Base-by-base conservation (phyloP, 2,888 invertebrate species). In the Disparrhopalites patrizii region DNA sequence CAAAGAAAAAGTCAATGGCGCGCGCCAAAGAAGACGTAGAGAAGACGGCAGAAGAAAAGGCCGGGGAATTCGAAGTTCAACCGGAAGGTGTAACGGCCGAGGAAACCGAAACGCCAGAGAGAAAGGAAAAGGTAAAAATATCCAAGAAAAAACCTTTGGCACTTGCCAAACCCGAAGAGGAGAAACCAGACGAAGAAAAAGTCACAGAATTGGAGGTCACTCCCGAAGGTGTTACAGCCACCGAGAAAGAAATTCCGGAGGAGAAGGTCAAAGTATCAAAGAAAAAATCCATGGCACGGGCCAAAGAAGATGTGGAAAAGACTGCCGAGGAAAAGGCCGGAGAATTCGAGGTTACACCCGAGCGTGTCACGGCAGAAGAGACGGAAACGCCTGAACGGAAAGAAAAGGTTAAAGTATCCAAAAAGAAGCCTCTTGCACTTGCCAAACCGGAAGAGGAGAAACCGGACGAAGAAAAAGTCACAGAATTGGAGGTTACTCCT, bases 391-490 rank as follows among this genome's bases (percentile, higher is more conserved):
- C 40, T 0, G 62, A 62, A 33, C 36, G 47, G 31, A 61, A 54
- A 3, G 23, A 28, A 5, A 30, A 55, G 7, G 54, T 36, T 4
- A 28, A 62, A 50, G 40, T 38, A 1, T 31, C 50, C 20, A 60
- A 60, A 36, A 51, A 27, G 30, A 36, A 47, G 18, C 18, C 36
- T 20, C 10, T 63, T 8, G 61, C 38, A 38, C 38, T 28, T n/a
- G 60, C 18, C 13, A 36, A 36, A 43, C 54, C 66, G 15, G 43
- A 20, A 4, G 43, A 43, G 57, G 47, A 43, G 2, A 57, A 56
- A 8, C 76, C 78, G 50, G 78, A 74, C 5, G 77, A 79, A 71
- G 75, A 77, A 52, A 67, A 73, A 33, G 77, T 77, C 58, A 77
- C 78, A 30, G 77, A 78, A 43, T 74, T 77, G 73, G 47, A 76